Evolutionary conservation across 2,797 vertebrate genomes (phyloP).

Genomic region (Sparus aurata): DNA sequence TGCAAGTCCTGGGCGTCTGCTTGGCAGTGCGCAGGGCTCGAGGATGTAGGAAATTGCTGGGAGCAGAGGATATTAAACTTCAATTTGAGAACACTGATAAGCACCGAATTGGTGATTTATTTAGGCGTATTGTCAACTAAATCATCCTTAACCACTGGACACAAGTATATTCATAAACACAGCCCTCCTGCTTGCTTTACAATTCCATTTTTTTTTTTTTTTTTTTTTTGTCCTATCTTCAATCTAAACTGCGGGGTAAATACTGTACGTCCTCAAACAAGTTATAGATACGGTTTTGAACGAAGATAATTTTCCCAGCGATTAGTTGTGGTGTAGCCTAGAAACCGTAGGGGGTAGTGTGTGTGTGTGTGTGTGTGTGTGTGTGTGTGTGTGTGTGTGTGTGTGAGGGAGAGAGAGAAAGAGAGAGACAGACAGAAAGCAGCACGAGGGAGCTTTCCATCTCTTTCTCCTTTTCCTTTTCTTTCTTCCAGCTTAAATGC

Average conservation of each 20-base stretch:
- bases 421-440: slow-evolving; percentile 39
- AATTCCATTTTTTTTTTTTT: slow-evolving; percentile 46
- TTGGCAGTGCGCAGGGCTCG: slow-evolving; percentile 57
- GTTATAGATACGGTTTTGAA: slow-evolving; percentile 65
- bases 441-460: slow-evolving; percentile 47
- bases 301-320: slow-evolving; percentile 65
- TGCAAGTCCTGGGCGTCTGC: slow-evolving; percentile 69
- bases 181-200: slow-evolving; percentile 59
- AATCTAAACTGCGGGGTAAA: slow-evolving; percentile 65
- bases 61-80: slow-evolving; percentile 83
- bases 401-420: neutral
- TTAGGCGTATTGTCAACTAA: slow-evolving; percentile 77
- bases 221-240: slow-evolving; percentile 52
- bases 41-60: slow-evolving; percentile 81
- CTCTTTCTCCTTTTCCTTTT: slow-evolving; percentile 40
- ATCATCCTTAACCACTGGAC: slow-evolving; percentile 75
- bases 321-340: slow-evolving; percentile 76
- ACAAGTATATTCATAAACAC: slow-evolving; percentile 73
- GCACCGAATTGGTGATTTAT: slow-evolving; percentile 80
- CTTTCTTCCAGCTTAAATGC: slow-evolving; percentile 56
- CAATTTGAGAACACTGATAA: slow-evolving; percentile 82
- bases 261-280: slow-evolving; percentile 61
- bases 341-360: slow-evolving; percentile 53
- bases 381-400: slow-evolving; percentile 1
- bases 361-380: slow-evolving; percentile 3